Base-by-base conservation (phyloP, 1,140 invertebrate species). In the Kradibia gibbosae region DNA sequence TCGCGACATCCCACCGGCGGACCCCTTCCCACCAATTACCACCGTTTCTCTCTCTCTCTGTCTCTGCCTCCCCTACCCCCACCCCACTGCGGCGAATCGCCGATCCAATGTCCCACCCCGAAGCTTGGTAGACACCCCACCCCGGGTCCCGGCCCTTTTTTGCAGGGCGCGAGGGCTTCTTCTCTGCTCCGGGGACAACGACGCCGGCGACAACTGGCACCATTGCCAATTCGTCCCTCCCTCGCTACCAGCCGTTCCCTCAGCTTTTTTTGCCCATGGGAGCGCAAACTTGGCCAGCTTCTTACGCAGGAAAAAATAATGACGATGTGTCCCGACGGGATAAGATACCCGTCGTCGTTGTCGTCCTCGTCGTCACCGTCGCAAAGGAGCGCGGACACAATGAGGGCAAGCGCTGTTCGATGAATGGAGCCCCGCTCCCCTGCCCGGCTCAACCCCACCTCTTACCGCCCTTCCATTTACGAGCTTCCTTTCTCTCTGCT, bases 401-500 rank as follows among this genome's bases (percentile, higher is more conserved):
- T 78, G 50, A 31, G n/a, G n/a, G 15, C 67, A 36, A 71, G 48
- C 34, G 60, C 48, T 22, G 55, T 50, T 78, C 65, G 55, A 78
- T 78, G 25, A 11, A 48, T n/a, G n/a, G n/a, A n/a, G n/a, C n/a
- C n/a, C n/a, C n/a, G n/a, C n/a, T n/a, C n/a, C n/a, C n/a, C n/a
- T n/a, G n/a, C n/a, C n/a, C n/a, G n/a, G n/a, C n/a, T n/a, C n/a
- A n/a, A n/a, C n/a, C n/a, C n/a, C n/a, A n/a, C n/a, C n/a, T n/a
- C n/a, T n/a, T n/a, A n/a, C n/a, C 48, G 22, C 50, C 4, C 50
- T 50, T 78, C 53, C 62, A 70, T 78, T 78, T 78, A 70, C 62
- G 76, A 62, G 53, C 76, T 53, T 45, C 65, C 48, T 71, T 36
- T 48, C 53, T 78, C 62, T 71, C 34, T 22, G 65, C 45, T 70